Evolutionary conservation across 2,888 invertebrate genomes (phyloP).

Genomic region (Keiferia lycopersicella): DNA sequence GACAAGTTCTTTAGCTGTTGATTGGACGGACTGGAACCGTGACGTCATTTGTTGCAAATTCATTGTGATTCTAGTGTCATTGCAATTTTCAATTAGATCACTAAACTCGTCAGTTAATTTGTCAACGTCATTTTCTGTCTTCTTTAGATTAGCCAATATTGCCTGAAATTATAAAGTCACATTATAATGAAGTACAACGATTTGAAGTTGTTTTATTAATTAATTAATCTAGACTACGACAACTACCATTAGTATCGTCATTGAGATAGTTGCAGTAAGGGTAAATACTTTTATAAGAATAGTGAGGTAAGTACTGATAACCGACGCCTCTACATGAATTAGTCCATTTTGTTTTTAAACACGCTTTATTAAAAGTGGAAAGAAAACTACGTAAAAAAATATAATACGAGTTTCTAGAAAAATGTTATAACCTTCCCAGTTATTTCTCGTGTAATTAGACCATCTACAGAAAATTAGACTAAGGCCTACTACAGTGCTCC

Average conservation of each 20-base stretch:
- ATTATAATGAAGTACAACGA: neutral
- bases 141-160: constrained; percentile 88
- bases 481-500: constrained; percentile 62
- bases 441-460: constrained; percentile 62
- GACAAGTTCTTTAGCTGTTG: constrained; percentile 93
- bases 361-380: constrained; percentile 30
- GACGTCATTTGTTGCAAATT: constrained; percentile 95
- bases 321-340: constrained; percentile 52
- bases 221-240: constrained; percentile 71
- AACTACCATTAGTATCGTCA: constrained; percentile 68
- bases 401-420: constrained; percentile 28
- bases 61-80: constrained; percentile 92
- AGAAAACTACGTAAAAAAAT: constrained; percentile 27
- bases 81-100: constrained; percentile 91
- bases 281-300: constrained; percentile 40
- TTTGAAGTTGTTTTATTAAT: constrained; percentile 26
- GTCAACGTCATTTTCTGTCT: constrained; percentile 93
- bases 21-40: constrained; percentile 93
- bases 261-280: constrained; percentile 38
- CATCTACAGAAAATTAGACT: constrained; percentile 75
- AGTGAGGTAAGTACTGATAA: constrained; percentile 47
- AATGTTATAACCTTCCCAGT: constrained; percentile 52
- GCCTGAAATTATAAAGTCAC: constrained; percentile 76
- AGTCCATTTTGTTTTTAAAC: constrained; percentile 31
- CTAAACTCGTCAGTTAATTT: constrained; percentile 92